Evolutionary conservation across 2,888 invertebrate species (phyloP).

Genomic region (Steinernema scapterisci): DNA sequence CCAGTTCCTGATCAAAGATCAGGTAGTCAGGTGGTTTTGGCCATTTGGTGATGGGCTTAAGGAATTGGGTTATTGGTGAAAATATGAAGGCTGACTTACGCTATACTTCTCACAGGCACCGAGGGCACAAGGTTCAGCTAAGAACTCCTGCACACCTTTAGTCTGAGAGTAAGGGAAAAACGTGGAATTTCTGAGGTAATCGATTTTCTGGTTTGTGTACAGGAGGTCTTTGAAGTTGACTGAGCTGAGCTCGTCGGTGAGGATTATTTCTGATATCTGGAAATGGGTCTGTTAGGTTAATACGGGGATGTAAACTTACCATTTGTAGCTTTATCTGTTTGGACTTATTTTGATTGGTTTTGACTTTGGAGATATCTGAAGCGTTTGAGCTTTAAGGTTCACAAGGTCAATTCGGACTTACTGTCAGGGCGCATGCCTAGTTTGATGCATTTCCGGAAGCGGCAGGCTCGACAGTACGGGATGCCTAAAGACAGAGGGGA

Average conservation of each 20-base stretch:
- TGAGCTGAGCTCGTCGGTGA: neutral
- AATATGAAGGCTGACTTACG: neutral
- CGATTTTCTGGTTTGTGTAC: slow-evolving; percentile 37
- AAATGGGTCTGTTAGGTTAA: neutral
- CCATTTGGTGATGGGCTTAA: slow-evolving; percentile 1
- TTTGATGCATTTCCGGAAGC: slow-evolving; percentile 41
- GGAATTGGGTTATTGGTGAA: neutral
- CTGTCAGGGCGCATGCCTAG: slow-evolving; percentile 24
- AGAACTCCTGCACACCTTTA: slow-evolving; percentile 16
- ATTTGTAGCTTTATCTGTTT: neutral
- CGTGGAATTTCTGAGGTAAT: slow-evolving; percentile 37
- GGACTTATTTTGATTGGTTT: slow-evolving; percentile 34
- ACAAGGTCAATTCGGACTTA: neutral
- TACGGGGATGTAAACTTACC: neutral
- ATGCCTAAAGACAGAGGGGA: neutral
- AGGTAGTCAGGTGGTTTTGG: neutral
- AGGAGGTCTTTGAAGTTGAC: slow-evolving; percentile 34
- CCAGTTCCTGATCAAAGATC: neutral
- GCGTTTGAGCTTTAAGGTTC: neutral
- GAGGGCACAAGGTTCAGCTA: slow-evolving; percentile 2
- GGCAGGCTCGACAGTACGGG: slow-evolving; percentile 38
- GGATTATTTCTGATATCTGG: neutral
- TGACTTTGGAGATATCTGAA: slow-evolving; percentile 26
- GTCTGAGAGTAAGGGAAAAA: slow-evolving; percentile 35
- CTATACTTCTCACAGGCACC: slow-evolving; percentile 29